phyloP scores from a whole-genome alignment of 23 tunicate species.

The Oikopleura dioica region DNA sequence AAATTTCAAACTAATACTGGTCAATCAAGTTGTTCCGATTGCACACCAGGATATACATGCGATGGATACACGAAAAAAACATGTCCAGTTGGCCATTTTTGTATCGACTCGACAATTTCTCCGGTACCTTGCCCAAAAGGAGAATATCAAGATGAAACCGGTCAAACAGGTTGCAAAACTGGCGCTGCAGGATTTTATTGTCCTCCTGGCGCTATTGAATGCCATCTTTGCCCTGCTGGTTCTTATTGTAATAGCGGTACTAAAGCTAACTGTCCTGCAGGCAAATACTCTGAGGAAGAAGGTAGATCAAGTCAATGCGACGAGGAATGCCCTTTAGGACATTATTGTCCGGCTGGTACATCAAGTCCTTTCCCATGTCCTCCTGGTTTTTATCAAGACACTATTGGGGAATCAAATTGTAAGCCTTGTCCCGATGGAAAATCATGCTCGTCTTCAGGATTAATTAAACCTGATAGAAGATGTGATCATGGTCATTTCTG shows the following conservation, averaged over 20 bases:
- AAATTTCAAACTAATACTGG: not conserved
- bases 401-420: slow-evolving; percentile 15
- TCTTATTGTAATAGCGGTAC: slow-evolving; percentile 32
- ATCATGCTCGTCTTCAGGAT: not conserved
- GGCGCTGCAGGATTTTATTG: slow-evolving; percentile 33
- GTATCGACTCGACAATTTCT: no score
- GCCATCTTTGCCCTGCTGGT: slow-evolving; percentile 34
- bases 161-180: not conserved
- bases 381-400: slow-evolving; percentile 46
- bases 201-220: not conserved
- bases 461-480: not conserved
- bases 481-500: slow-evolving; percentile 57
- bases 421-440: not conserved
- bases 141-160: slow-evolving; percentile 37
- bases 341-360: slow-evolving; percentile 72
- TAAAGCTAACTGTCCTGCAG: slow-evolving; percentile 17
- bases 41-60: no score
- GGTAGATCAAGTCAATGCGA: not conserved
- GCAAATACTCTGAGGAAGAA: slow-evolving; percentile 41
- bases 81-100: slow-evolving; percentile 90
- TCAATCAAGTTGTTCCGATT: not conserved
- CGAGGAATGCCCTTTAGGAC: slow-evolving; percentile 26
- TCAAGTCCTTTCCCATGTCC: slow-evolving; percentile 37
- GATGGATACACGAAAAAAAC: no score
- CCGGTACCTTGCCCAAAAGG: slow-evolving; percentile 85